Conservation (phyloP, 2,113 vertebrate species). For the Trogon melanurus region DNA sequence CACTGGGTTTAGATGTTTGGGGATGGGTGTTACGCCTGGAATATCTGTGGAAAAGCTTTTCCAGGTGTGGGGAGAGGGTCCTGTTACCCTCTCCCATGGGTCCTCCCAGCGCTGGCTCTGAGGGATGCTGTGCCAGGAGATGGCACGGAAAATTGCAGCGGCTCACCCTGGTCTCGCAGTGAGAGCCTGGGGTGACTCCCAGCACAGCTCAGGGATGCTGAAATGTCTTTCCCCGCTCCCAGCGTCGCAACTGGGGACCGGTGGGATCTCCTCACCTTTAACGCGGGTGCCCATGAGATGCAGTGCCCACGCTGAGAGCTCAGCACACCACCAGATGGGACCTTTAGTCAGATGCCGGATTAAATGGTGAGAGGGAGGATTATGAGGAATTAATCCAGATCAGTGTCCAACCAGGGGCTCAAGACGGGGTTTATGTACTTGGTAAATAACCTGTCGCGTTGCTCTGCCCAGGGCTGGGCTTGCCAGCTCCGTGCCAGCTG, state of each 20-base stretch:
- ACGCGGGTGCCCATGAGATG: not conserved
- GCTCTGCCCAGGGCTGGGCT: not conserved
- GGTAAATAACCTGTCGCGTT: not conserved
- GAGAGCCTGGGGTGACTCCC: not conserved
- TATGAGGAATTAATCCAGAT: conserved; percentile 34
- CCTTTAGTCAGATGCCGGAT: not conserved
- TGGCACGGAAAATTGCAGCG: not conserved
- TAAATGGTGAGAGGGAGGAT: conserved; percentile 19
- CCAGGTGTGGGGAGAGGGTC: not conserved
- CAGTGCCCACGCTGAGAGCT: not conserved
- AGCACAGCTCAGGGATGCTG: accelerated
- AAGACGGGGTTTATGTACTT: not conserved
- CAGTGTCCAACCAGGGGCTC: conserved; percentile 4
- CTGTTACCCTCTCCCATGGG: not conserved
- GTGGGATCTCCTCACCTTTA: not conserved
- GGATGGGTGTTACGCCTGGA: not conserved
- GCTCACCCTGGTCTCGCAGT: not conserved
- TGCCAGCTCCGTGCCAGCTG: not conserved
- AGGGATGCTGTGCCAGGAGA: not conserved
- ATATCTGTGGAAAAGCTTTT: not conserved
- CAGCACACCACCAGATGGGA: conserved; percentile 2
- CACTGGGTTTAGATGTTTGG: not conserved
- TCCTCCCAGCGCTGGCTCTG: not conserved
- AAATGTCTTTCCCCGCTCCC: not conserved
- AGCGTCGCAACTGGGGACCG: not conserved